Evolutionary conservation across 35 echinoderm and acorn worm species (phyloP).

Genomic region (Acanthaster planci): DNA sequence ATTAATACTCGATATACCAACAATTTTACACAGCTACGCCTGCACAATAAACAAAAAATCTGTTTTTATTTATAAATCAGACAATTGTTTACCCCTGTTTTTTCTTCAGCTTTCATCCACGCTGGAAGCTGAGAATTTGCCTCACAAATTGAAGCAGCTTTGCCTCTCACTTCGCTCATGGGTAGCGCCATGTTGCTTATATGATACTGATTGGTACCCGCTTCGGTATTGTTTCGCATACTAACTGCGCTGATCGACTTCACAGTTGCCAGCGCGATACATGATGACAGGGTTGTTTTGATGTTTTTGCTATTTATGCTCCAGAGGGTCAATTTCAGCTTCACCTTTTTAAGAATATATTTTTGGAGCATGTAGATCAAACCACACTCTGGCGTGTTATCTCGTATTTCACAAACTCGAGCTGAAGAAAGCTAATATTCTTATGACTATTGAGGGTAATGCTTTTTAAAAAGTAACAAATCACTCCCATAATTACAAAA

Average conservation of each 20-base stretch:
- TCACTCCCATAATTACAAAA: too few relatives aligned
- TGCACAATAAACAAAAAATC: too few relatives aligned
- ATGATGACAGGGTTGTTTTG: conserved; percentile 17
- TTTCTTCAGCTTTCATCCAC: conserved; percentile 78
- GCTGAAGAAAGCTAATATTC: too few relatives aligned
- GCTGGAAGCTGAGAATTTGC: conserved; percentile 82
- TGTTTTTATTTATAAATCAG: background rate
- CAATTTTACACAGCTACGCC: too few relatives aligned
- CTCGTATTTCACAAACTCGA: too few relatives aligned
- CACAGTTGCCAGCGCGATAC: background rate
- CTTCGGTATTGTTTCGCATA: background rate
- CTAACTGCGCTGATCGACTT: background rate
- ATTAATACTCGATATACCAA: too few relatives aligned
- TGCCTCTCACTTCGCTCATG: conserved; percentile 49
- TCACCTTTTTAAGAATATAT: background rate
- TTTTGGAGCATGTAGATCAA: conserved; percentile 5
- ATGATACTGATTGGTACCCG: background rate
- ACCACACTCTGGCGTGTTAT: background rate
- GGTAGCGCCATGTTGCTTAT: conserved; percentile 78
- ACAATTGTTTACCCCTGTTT: conserved; percentile 65
- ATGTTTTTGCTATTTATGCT: background rate
- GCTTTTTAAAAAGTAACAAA: too few relatives aligned
- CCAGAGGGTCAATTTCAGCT: background rate
- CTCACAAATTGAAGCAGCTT: conserved; percentile 62
- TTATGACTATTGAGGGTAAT: too few relatives aligned